Conservation (phyloP, 2,888 invertebrate genomes). For the Actias luna region DNA sequence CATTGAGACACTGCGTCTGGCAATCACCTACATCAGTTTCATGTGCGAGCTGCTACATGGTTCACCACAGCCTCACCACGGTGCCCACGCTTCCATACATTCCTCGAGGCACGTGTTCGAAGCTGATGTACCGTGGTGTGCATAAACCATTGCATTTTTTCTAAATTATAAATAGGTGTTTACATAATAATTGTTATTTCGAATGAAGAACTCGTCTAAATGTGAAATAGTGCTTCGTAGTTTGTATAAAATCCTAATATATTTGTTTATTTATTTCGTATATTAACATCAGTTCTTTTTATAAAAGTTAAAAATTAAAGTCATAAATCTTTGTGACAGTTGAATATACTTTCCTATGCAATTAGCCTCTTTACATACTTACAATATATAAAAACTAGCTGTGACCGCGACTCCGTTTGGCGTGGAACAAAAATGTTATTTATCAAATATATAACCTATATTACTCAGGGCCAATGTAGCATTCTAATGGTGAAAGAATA, state of each 20-base stretch:
- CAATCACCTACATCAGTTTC: slow-evolving; percentile 97
- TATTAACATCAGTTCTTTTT: too few relatives aligned
- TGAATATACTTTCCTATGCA: too few relatives aligned
- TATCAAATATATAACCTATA: too few relatives aligned
- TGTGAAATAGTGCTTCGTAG: not conserved
- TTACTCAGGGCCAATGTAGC: too few relatives aligned
- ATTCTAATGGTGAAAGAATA: too few relatives aligned
- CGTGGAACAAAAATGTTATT: too few relatives aligned
- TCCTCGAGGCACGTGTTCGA: slow-evolving; percentile 71
- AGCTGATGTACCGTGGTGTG: slow-evolving; percentile 76
- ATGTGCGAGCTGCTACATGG: slow-evolving; percentile 95
- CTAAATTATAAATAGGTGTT: not conserved
- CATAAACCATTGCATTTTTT: slow-evolving; percentile 36
- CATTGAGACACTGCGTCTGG: slow-evolving; percentile 96
- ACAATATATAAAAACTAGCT: too few relatives aligned
- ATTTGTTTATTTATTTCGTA: too few relatives aligned
- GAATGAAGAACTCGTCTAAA: not conserved
- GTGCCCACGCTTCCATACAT: slow-evolving; percentile 52
- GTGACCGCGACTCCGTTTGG: too few relatives aligned
- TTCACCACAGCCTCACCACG: slow-evolving; percentile 75
- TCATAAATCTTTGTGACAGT: too few relatives aligned
- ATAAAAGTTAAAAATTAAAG: too few relatives aligned
- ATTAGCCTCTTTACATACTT: too few relatives aligned
- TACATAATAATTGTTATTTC: not conserved
- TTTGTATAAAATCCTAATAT: not conserved